Evolutionary conservation across 2,797 vertebrate genomes (phyloP).

Genomic region (Hydrocynus forskahlii): DNA sequence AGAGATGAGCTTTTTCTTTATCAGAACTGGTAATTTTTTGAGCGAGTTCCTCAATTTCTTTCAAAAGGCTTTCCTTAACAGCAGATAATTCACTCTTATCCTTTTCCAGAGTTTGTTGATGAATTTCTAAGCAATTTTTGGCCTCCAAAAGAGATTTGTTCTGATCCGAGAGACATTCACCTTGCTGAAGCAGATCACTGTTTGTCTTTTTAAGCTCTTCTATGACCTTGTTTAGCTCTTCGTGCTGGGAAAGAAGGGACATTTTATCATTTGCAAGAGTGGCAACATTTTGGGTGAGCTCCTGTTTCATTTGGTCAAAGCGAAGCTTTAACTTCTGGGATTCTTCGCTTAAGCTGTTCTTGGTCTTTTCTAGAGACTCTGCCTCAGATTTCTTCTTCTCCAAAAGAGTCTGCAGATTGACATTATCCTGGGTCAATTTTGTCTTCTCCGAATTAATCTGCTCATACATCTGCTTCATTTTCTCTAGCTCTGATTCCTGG

Average conservation of each 20-base stretch:
- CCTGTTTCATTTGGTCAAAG: slow-evolving; percentile 66
- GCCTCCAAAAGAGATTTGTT: slow-evolving; percentile 70
- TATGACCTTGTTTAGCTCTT: slow-evolving; percentile 65
- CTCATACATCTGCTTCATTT: slow-evolving; percentile 70
- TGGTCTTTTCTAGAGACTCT: slow-evolving; percentile 74
- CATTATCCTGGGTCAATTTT: slow-evolving; percentile 68
- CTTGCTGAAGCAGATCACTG: slow-evolving; percentile 64
- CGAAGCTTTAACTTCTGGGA: slow-evolving; percentile 71
- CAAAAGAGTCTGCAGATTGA: slow-evolving; percentile 73
- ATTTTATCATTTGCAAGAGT: slow-evolving; percentile 71
- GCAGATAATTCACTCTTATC: slow-evolving; percentile 70
- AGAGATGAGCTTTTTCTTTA: slow-evolving; percentile 72
- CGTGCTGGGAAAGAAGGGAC: slow-evolving; percentile 63
- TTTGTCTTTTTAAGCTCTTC: slow-evolving; percentile 73
- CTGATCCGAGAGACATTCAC: slow-evolving; percentile 71
- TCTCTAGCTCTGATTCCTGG: slow-evolving; percentile 75
- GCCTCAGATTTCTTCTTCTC: slow-evolving; percentile 71
- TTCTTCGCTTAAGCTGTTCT: slow-evolving; percentile 72
- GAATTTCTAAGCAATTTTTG: slow-evolving; percentile 72
- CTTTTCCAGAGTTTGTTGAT: slow-evolving; percentile 67
- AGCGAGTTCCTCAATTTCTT: slow-evolving; percentile 74
- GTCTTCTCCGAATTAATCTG: slow-evolving; percentile 69
- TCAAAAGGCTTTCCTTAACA: slow-evolving; percentile 71
- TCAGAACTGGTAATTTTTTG: slow-evolving; percentile 68
- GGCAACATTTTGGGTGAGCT: slow-evolving; percentile 73